Conservation (phyloP, 1,140 invertebrate genomes). For the Octopus sinensis region DNA sequence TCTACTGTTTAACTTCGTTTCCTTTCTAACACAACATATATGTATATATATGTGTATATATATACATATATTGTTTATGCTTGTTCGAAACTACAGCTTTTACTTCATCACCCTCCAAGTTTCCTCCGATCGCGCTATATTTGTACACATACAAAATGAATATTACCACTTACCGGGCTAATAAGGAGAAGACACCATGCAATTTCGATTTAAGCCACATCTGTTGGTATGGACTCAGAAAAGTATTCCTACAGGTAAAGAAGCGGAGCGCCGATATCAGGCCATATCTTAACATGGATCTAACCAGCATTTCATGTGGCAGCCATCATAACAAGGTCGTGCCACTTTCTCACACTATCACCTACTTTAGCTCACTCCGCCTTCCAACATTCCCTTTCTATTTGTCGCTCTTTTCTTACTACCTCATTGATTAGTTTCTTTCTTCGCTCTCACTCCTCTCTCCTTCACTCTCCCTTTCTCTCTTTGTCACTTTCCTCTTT, state of each 20-base stretch:
- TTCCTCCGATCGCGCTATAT: too few relatives aligned
- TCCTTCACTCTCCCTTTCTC: too few relatives aligned
- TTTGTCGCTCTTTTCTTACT: too few relatives aligned
- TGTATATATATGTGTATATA: neutral
- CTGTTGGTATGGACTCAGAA: neutral
- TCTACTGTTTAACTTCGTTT: too few relatives aligned
- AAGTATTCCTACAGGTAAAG: neutral
- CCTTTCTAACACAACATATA: neutral
- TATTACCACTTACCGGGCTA: neutral
- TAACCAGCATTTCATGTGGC: neutral
- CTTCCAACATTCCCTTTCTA: too few relatives aligned
- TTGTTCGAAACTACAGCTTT: too few relatives aligned
- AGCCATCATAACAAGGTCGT: neutral
- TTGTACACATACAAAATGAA: neutral
- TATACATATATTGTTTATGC: neutral
- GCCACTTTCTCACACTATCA: too few relatives aligned
- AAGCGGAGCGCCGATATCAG: neutral
- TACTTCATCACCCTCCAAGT: too few relatives aligned
- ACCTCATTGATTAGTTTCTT: too few relatives aligned
- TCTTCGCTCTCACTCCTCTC: too few relatives aligned
- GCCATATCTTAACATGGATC: slow-evolving; percentile 11
- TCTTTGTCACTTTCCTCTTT: too few relatives aligned
- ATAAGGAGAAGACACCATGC: neutral
- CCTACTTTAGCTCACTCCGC: too few relatives aligned
- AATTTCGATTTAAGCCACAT: slow-evolving; percentile 14